Percentiles rank a stretch among this genome's conserved stretches.
Evolutionary conservation across 2,888 invertebrate genomes (phyloP).

Genomic region (Lordiphosa fenestrarum): DNA sequence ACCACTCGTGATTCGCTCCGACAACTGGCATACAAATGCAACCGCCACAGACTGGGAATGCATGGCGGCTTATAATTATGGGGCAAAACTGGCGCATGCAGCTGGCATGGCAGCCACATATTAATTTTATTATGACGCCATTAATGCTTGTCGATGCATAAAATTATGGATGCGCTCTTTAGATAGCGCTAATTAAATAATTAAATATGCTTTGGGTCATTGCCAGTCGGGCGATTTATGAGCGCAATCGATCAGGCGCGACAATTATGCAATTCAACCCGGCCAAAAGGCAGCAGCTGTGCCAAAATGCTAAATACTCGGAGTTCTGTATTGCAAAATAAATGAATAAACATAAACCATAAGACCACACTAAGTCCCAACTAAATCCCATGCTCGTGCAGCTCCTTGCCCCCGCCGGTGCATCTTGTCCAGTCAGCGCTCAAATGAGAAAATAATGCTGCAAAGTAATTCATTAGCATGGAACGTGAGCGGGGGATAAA

Average conservation of each 20-base stretch:
- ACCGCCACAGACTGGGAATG: constrained; percentile 19
- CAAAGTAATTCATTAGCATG: constrained; percentile 36
- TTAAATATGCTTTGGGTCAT: constrained; percentile 69
- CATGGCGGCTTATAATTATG: constrained; percentile 30
- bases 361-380: constrained; percentile 15
- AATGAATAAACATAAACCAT: constrained; percentile 15
- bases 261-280: constrained; percentile 53
- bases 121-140: constrained; percentile 65
- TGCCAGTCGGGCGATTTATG: constrained; percentile 55
- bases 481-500: constrained; percentile 23
- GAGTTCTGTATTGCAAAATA: constrained; percentile 1
- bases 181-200: constrained; percentile 76
- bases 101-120: constrained; percentile 40
- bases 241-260: constrained; percentile 53
- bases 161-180: constrained; percentile 71
- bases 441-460: constrained; percentile 53
- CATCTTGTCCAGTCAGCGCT: constrained; percentile 19
- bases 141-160: constrained; percentile 70
- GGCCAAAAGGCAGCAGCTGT: constrained; percentile 15
- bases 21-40: constrained; percentile 11
- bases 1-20: no score
- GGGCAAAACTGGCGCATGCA: constrained; percentile 18
- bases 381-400: not conserved
- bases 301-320: constrained; percentile 12
- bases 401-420: constrained; percentile 9